These are phyloP conservation scores for Sander vitreus DNA, from an alignment of 2,113 vertebrate genomes.

Conservation along the genomic window DNA sequence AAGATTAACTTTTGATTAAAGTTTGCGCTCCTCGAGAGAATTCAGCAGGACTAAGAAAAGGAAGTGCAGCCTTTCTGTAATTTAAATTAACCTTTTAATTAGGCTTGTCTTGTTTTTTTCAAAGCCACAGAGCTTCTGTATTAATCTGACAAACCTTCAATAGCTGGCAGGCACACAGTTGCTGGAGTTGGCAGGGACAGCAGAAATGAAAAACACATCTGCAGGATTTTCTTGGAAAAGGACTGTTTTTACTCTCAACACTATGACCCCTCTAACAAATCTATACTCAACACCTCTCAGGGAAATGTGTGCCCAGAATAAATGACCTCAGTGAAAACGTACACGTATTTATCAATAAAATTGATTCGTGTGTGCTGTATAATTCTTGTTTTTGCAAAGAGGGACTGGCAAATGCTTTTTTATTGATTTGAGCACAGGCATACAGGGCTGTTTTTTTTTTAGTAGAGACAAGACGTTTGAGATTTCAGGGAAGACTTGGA, in stretches of 20 bases:
- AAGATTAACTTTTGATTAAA: conserved; percentile 65
- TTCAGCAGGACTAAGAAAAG: not conserved
- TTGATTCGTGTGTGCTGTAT: not conserved
- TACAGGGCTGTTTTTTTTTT: not conserved
- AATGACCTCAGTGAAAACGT: not conserved
- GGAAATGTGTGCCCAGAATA: conserved; percentile 19
- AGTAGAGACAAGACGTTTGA: not conserved
- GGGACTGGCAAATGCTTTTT: not conserved
- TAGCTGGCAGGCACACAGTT: conserved; percentile 12
- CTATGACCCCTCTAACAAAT: not conserved
- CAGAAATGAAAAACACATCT: not conserved
- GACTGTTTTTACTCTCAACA: not conserved
- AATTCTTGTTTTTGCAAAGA: conserved; percentile 17
- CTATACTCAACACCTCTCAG: conserved; percentile 7
- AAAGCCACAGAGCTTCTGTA: conserved; percentile 20
- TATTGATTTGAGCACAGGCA: not conserved
- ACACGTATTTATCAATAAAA: conserved; percentile 19
- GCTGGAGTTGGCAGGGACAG: conserved; percentile 9
- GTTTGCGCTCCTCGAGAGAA: conserved; percentile 31
- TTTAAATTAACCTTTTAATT: conserved; percentile 48
- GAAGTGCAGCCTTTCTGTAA: conserved; percentile 1
- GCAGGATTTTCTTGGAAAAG: conserved; percentile 17
- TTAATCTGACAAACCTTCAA: conserved; percentile 44
- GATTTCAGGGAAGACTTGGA: not conserved
- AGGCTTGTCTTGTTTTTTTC: not conserved